phyloP scores from a whole-genome alignment of 2,797 vertebrate genomes.

The Catamblyrhynchus diadema region DNA sequence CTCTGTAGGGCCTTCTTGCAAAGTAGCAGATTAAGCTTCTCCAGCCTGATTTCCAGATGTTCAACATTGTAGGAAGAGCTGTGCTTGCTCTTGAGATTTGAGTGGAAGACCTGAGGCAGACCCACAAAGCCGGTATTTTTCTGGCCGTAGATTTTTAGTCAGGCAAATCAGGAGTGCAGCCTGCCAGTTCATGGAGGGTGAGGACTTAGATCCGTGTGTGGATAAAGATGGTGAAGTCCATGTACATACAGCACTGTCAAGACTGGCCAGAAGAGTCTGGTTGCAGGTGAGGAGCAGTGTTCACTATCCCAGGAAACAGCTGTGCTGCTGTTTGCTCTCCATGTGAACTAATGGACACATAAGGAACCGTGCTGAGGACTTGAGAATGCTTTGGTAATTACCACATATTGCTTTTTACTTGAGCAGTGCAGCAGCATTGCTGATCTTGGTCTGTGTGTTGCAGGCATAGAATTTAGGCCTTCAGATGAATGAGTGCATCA shows the following conservation, averaged over 20 bases:
- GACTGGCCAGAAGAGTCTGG: neutral
- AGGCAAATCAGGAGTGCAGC: neutral
- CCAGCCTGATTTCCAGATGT: neutral
- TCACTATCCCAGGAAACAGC: neutral
- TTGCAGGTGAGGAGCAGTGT: neutral
- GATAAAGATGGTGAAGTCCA: neutral
- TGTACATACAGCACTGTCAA: neutral
- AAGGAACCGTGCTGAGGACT: neutral
- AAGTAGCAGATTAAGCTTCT: neutral
- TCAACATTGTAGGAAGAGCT: neutral
- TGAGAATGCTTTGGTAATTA: neutral
- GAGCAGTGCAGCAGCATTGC: neutral
- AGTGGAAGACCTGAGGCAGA: neutral
- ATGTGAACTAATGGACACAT: neutral
- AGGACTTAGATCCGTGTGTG: rapidly evolving
- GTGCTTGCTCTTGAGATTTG: neutral
- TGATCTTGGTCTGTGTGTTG: neutral
- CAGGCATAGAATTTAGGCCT: neutral
- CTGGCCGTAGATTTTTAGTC: neutral
- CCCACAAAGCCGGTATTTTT: neutral
- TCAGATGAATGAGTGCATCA: neutral
- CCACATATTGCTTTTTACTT: neutral
- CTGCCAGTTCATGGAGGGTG: neutral
- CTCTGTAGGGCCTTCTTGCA: neutral
- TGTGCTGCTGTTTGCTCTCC: neutral